phyloP scores from a whole-genome alignment of 1,140 invertebrate genomes.

The Bombus waltoni region DNA sequence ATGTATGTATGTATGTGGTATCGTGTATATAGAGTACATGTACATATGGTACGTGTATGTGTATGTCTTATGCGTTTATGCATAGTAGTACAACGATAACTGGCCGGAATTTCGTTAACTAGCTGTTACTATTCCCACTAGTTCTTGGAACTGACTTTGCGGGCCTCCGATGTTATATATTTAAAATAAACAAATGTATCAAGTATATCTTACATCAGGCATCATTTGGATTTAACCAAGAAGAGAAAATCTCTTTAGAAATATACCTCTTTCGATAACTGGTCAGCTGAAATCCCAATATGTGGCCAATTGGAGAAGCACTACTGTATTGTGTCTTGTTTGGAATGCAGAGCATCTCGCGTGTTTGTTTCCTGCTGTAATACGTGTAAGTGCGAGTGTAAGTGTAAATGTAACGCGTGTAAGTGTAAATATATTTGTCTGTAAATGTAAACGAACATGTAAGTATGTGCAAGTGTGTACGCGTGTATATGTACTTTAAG shows the following conservation, averaged over 20 bases:
- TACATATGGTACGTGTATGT: neutral
- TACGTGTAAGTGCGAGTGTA: neutral
- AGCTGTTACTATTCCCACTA: neutral
- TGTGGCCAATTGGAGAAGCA: neutral
- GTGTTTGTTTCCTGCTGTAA: neutral
- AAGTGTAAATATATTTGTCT: neutral
- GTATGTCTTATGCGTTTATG: neutral
- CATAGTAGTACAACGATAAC: neutral
- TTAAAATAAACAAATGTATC: neutral
- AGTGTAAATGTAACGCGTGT: constrained; percentile 37
- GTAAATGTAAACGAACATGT: constrained; percentile 38
- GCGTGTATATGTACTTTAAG: constrained; percentile 66
- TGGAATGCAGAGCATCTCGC: neutral
- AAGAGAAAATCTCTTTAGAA: neutral
- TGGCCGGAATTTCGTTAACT: neutral
- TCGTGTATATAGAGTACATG: neutral
- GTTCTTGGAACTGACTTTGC: neutral
- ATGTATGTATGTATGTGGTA: neutral
- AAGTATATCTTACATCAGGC: too few species aligned
- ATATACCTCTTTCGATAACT: neutral
- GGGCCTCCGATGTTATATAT: neutral
- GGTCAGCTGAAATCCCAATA: neutral
- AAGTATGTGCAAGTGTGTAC: constrained; percentile 38
- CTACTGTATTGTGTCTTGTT: too few species aligned
- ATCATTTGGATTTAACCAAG: neutral